phyloP scores from a whole-genome alignment of 2,113 vertebrate genomes.

The Phyllostomus hastatus region DNA sequence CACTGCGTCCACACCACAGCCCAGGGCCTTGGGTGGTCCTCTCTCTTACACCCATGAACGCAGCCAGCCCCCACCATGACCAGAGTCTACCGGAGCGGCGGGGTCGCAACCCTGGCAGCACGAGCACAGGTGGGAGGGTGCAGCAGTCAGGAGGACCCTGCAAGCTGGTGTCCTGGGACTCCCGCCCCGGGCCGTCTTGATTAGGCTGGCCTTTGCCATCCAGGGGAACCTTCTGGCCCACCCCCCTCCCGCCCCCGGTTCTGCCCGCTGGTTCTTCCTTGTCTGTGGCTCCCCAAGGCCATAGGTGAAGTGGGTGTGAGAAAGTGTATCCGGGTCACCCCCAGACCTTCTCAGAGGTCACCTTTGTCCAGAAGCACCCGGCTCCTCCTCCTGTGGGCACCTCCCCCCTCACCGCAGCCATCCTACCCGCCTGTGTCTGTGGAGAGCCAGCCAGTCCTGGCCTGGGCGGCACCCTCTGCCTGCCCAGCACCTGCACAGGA shows the following conservation, averaged over 20 bases:
- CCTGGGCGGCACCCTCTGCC: not conserved
- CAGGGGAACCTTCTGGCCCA: not conserved
- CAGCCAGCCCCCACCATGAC: not conserved
- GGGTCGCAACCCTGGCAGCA: not conserved
- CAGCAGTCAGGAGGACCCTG: accelerated
- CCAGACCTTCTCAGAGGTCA: not conserved
- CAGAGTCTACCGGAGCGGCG: not conserved
- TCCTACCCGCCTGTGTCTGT: accelerated
- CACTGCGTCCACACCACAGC: not conserved
- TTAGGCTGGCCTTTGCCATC: not conserved
- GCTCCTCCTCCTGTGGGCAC: not conserved
- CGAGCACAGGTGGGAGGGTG: no score
- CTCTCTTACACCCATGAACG: not conserved
- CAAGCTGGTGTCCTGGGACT: not conserved
- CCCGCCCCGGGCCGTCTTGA: no score
- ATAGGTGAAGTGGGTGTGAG: not conserved
- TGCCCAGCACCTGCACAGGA: not conserved
- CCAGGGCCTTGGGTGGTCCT: not conserved
- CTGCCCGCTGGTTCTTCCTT: not conserved
- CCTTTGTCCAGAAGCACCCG: not conserved
- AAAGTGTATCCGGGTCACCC: no score
- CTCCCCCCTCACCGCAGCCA: not conserved
- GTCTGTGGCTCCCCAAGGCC: not conserved
- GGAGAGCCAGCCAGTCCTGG: not conserved
- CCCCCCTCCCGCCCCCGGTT: not conserved